phyloP scores from a whole-genome alignment of 2,797 vertebrate species.

The Heteromormyrus szaboi region DNA sequence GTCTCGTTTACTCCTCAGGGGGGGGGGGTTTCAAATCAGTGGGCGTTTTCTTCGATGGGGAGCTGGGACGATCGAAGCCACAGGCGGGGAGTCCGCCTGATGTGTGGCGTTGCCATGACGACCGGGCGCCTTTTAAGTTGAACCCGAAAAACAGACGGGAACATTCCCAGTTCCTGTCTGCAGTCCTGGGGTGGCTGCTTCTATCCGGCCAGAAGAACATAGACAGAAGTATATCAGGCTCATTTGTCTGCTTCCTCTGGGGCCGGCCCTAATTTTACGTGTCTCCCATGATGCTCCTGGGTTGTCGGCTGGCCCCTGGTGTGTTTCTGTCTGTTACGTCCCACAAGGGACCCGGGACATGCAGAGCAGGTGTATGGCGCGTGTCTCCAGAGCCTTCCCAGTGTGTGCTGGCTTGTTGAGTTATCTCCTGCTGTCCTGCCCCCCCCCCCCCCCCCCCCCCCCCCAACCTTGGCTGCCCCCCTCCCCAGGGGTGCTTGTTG shows the following conservation, averaged over 20 bases:
- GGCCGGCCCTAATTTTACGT: neutral
- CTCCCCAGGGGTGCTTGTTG: conserved; percentile 3
- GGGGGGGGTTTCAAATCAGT: neutral
- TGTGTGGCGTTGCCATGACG: neutral
- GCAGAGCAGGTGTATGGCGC: neutral
- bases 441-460: neutral
- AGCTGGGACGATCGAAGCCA: neutral
- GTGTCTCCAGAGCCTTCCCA: neutral
- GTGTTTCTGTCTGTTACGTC: neutral
- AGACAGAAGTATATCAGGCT: neutral
- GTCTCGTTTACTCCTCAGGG: neutral
- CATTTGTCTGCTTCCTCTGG: neutral
- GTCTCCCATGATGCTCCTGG: neutral
- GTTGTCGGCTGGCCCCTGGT: neutral
- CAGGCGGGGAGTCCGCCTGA: neutral
- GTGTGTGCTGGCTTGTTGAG: neutral
- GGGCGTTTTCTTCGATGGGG: neutral
- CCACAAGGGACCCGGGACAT: neutral
- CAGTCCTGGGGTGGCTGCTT: neutral
- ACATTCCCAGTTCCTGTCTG: neutral
- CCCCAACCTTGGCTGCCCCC: neutral
- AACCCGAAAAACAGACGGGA: neutral
- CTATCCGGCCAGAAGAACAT: neutral
- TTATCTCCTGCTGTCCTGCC: neutral
- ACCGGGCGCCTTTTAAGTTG: neutral